Evolutionary conservation across 2,797 vertebrate genomes (phyloP).

Genomic region (Lagorchestes hirsutus): DNA sequence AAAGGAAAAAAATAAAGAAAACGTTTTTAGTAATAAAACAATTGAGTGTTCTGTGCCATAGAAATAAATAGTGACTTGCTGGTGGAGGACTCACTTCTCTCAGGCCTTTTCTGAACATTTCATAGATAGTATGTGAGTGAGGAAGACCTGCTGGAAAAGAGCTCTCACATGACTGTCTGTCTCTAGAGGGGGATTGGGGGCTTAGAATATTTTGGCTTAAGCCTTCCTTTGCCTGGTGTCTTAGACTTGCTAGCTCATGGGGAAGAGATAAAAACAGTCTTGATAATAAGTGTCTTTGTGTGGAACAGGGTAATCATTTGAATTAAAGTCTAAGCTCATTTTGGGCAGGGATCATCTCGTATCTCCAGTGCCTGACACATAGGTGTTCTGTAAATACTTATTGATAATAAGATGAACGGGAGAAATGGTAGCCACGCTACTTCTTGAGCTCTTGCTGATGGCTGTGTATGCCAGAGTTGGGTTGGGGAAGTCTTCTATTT

Average conservation of each 20-base stretch:
- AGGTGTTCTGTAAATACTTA: background rate
- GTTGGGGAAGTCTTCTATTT: background rate
- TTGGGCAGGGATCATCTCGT: background rate
- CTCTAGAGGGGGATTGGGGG: background rate
- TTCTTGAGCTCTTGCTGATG: background rate
- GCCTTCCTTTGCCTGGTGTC: background rate
- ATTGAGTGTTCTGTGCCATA: background rate
- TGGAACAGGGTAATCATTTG: background rate
- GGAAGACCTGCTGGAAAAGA: background rate
- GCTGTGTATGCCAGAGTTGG: background rate
- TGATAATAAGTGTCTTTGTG: background rate
- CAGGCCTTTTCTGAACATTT: background rate
- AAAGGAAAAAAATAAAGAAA: background rate
- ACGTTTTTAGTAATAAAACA: background rate
- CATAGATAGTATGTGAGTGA: background rate
- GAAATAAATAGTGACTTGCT: background rate
- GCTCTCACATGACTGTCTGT: background rate
- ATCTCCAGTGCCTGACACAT: background rate
- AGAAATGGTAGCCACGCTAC: background rate
- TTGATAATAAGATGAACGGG: background rate
- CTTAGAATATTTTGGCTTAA: background rate
- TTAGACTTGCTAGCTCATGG: background rate
- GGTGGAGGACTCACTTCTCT: background rate
- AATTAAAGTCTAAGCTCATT: background rate
- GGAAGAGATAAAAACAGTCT: background rate